These are phyloP conservation scores for Drosophila willistoni DNA, from an alignment of 1,140 invertebrate species.

Conservation along the genomic window DNA sequence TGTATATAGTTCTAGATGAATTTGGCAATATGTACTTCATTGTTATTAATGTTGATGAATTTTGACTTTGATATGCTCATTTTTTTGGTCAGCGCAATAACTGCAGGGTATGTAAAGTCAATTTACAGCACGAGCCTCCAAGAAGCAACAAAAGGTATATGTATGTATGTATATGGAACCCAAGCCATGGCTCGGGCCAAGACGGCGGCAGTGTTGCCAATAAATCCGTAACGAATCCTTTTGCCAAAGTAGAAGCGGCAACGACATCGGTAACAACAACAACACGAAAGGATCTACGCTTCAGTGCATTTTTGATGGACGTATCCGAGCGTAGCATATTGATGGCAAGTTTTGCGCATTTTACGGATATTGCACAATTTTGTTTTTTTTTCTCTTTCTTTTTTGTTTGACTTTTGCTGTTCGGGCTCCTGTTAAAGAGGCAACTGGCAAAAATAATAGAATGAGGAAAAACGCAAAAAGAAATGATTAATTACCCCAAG, in stretches of 20 bases:
- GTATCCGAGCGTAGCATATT: constrained; percentile 82
- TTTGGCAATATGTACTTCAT: no score
- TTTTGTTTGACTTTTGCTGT: constrained; percentile 10
- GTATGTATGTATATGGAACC: constrained; percentile 12
- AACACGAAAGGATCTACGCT: constrained; percentile 79
- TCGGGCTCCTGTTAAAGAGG: constrained; percentile 36
- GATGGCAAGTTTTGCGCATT: constrained; percentile 81
- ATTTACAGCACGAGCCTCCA: constrained; percentile 69
- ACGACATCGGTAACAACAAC: constrained; percentile 24
- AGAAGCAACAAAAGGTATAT: constrained; percentile 26
- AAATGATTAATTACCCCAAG: constrained; percentile 76
- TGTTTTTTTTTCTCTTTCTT: constrained; percentile 30
- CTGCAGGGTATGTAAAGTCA: constrained; percentile 54
- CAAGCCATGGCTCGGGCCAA: constrained; percentile 30
- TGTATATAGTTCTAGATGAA: no score
- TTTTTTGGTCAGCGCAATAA: neutral
- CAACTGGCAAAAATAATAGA: constrained; percentile 22
- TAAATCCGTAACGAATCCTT: constrained; percentile 81
- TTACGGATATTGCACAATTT: constrained; percentile 81
- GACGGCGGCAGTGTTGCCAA: constrained; percentile 58
- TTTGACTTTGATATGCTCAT: neutral
- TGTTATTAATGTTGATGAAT: no score
- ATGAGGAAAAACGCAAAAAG: constrained; percentile 25
- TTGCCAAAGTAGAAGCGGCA: constrained; percentile 48
- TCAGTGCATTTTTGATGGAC: constrained; percentile 80